phyloP scores from a whole-genome alignment of 2,113 vertebrate species.

The Syngnathus floridae region DNA sequence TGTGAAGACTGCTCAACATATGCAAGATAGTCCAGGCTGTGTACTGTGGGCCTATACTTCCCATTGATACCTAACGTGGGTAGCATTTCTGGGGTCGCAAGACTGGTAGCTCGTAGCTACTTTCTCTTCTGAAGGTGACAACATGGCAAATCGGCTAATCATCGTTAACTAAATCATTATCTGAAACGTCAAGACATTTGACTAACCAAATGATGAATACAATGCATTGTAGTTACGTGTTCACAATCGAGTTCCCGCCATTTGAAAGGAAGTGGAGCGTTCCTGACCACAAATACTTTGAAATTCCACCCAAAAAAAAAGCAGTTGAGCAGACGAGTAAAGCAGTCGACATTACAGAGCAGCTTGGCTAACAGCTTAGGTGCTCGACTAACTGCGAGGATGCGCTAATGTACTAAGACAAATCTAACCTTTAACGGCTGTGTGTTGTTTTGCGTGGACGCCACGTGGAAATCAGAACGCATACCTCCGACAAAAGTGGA shows the following conservation, averaged over 20 bases:
- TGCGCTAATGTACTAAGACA: not conserved
- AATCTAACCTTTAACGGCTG: not conserved
- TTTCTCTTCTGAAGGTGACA: not conserved
- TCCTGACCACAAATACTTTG: not conserved
- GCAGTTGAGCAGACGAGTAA: not conserved
- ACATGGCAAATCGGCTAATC: not conserved
- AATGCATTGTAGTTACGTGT: not conserved
- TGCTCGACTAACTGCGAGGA: not conserved
- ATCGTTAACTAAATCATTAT: not conserved
- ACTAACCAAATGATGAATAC: too few species aligned
- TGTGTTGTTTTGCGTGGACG: not conserved
- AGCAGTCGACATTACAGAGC: constrained; percentile 23
- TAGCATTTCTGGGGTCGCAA: not conserved
- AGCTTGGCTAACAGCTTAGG: constrained; percentile 23
- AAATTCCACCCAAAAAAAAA: not conserved
- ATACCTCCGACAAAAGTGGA: constrained; percentile 40
- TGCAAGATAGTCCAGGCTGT: not conserved
- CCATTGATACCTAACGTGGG: not conserved
- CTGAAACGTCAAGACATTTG: not conserved
- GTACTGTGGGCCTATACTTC: not conserved
- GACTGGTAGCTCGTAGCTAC: not conserved
- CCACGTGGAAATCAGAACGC: not conserved
- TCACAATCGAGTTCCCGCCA: too few species aligned
- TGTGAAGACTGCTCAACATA: not conserved
- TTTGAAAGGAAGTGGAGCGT: not conserved